Evolutionary conservation across 2,888 invertebrate species (phyloP), one percentile per base, ranked within the genome.

Genomic region (Leucozona laternaria): DNA sequence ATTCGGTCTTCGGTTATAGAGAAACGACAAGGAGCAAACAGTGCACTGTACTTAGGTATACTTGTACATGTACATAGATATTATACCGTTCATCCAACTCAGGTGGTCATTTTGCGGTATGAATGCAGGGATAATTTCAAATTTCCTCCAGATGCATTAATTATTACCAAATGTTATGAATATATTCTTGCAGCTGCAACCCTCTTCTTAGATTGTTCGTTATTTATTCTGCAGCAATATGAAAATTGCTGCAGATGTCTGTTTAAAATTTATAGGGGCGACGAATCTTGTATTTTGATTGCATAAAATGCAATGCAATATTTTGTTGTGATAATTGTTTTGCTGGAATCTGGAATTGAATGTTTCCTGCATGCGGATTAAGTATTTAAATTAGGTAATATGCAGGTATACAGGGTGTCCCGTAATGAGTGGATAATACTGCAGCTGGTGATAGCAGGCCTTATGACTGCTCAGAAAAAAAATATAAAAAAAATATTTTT

Each of bases 101-200:
- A 72, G 71, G 84, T 66, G 79, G 71, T 84, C 75, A 76, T 60
- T 68, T 77, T 85, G 80, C 84, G 72, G 72, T 68, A 60, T 40
- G 48, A 85, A 68, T 80, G 84, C 84, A 80, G 76, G 50, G 45
- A 85, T 85, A 85, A 77, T 85, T 85, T 72, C 66, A 80, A 85
- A 80, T 77, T 79, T 80, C 72, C 71, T 58, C 40, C 45, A 53
- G 66, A 68, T 72, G 66, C 84, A 80, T 77, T 85, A 85, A 85
- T 85, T 85, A 72, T 60, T 76, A 77, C 60, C 15, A 78, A 79
- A 80, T 53, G 71, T 80, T 85, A 85, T 80, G 84, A 85, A 77
- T 85, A 77, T 85, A 68, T 50, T 68, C 45, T 76, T 66, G 34
- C 66, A 66, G 48, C 66, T 76, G 71, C 71, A 79, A 43, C 43